These are phyloP conservation scores for Acanthacorydalis orientalis DNA, from an alignment of 2,888 invertebrate genomes.

Conservation along the genomic window DNA sequence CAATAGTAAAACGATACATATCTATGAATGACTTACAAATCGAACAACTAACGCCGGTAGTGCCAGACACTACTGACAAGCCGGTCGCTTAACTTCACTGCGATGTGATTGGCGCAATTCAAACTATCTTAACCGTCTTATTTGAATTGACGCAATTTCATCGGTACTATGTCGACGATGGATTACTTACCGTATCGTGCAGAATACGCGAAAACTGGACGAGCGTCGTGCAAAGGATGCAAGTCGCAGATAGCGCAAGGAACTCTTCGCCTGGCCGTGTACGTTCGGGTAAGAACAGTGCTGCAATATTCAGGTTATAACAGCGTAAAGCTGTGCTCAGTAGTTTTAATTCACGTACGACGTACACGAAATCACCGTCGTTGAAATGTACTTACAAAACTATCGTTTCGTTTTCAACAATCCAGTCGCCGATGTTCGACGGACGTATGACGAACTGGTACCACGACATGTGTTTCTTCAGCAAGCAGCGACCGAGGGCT, in stretches of 20 bases:
- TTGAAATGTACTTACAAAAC: background rate
- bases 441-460: conserved; percentile 79
- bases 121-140: too few species aligned
- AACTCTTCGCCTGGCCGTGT: conserved; percentile 58
- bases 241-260: conserved; percentile 61
- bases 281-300: conserved; percentile 62
- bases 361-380: too few species aligned
- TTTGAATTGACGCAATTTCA: too few species aligned
- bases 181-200: conserved; percentile 59
- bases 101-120: too few species aligned
- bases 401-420: conserved; percentile 10
- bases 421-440: conserved; percentile 73
- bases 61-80: too few species aligned
- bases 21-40: too few species aligned
- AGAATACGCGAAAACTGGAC: conserved; percentile 79
- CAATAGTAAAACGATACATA: too few species aligned
- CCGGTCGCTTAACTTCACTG: too few species aligned
- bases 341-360: too few species aligned
- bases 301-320: conserved; percentile 4
- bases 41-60: too few species aligned
- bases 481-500: conserved; percentile 54
- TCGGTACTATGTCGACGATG: conserved; percentile 3
- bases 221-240: conserved; percentile 73
- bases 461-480: conserved; percentile 76
- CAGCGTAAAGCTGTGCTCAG: too few species aligned